These are phyloP conservation scores for Trichogramma pretiosum DNA, from an alignment of 1,140 invertebrate species.

Conservation along the genomic window DNA sequence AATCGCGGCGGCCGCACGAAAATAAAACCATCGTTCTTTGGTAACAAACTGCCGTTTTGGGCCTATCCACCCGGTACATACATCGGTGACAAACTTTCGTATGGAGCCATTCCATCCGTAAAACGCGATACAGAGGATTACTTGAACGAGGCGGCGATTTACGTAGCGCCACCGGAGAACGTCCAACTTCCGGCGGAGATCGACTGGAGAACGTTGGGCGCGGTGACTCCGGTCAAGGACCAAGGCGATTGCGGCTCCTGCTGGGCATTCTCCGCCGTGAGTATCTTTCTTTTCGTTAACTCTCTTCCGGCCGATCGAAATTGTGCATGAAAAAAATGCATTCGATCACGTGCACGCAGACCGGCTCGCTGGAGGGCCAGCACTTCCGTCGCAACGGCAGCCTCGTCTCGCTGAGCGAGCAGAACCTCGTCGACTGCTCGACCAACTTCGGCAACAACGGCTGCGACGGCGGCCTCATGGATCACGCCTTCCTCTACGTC, in stretches of 20 bases:
- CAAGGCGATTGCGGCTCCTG: constrained; percentile 90
- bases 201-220: constrained; percentile 81
- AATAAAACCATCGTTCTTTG: too few relatives aligned
- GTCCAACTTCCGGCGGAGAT: constrained; percentile 61
- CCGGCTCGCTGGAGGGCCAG: constrained; percentile 91
- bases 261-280: constrained; percentile 82
- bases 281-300: background rate
- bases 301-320: too few relatives aligned
- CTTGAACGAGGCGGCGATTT: too few relatives aligned
- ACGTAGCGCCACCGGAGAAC: constrained; percentile 65
- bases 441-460: constrained; percentile 84
- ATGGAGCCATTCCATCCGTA: too few relatives aligned
- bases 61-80: too few relatives aligned
- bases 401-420: constrained; percentile 88
- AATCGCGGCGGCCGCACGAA: constrained; percentile 40
- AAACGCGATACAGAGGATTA: background rate
- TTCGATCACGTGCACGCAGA: constrained; percentile 45
- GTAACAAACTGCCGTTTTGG: too few relatives aligned
- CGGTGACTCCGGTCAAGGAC: constrained; percentile 86
- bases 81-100: too few relatives aligned
- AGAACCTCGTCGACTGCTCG: constrained; percentile 95
- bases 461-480: constrained; percentile 92
- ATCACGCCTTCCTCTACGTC: constrained; percentile 85
- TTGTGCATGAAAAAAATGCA: background rate
- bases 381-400: constrained; percentile 77